Percentiles rank a stretch among this genome's conserved stretches.
Evolutionary conservation across 35 echinoderm and acorn worm genomes (phyloP).

Genomic region (Anneissia japonica): DNA sequence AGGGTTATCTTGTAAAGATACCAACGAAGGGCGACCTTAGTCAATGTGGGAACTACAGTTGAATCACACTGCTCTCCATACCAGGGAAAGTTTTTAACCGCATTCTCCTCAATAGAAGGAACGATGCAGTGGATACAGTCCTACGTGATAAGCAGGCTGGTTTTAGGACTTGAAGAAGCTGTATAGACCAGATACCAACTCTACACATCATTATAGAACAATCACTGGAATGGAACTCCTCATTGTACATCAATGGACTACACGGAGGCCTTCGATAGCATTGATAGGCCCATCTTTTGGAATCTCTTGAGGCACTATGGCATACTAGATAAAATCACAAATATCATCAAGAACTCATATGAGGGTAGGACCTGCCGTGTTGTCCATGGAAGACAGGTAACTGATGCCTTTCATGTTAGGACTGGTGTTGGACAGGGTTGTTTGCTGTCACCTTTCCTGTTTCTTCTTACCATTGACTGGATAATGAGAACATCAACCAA

Average conservation of each 20-base stretch:
- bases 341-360: constrained; percentile 4
- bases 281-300: background rate
- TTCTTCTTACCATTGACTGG: constrained; percentile 3
- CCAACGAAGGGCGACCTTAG: background rate
- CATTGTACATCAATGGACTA: background rate
- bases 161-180: background rate
- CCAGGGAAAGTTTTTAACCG: background rate
- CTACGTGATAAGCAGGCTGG: background rate
- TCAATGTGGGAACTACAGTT: background rate
- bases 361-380: background rate
- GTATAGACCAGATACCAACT: background rate
- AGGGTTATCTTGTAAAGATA: background rate
- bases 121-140: too few relatives aligned
- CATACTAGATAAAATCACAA: too few relatives aligned
- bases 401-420: background rate
- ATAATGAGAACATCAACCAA: constrained; percentile 1
- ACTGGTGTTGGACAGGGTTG: constrained; percentile 2
- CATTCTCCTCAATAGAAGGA: constrained; percentile 3
- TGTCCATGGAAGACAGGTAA: background rate
- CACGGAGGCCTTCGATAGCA: background rate
- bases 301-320: too few relatives aligned
- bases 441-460: background rate
- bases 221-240: background rate
- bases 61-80: background rate
- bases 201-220: background rate